These are phyloP conservation scores for Pachyseris speciosa DNA, from an alignment of 64 coral and sea anemone species.

Conservation along the genomic window DNA sequence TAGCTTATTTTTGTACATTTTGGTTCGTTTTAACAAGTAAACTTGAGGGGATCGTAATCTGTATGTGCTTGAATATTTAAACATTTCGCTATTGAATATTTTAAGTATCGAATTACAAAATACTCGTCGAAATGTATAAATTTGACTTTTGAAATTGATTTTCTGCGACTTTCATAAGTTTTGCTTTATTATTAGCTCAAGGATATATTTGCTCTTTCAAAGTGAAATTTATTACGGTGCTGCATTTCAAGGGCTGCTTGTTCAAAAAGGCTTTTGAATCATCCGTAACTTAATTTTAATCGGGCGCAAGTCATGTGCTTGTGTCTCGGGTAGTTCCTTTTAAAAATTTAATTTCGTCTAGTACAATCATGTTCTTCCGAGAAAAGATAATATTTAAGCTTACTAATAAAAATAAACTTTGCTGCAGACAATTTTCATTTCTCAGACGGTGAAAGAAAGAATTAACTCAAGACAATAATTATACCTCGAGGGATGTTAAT, in stretches of 20 bases:
- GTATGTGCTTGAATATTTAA: background rate
- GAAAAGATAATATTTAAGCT: background rate
- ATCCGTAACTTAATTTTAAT: no score
- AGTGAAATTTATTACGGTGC: background rate
- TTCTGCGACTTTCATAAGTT: background rate
- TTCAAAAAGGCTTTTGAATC: background rate
- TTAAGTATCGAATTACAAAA: background rate
- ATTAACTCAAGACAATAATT: background rate
- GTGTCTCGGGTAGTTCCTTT: background rate
- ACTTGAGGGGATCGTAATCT: background rate
- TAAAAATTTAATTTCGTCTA: background rate
- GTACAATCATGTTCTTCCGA: background rate
- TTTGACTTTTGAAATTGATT: constrained; percentile 14
- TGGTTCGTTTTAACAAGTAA: background rate
- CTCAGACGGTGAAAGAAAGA: background rate
- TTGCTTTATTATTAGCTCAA: background rate
- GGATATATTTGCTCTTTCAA: background rate
- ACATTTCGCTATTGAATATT: background rate
- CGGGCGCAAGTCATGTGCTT: background rate
- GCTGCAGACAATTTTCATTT: background rate
- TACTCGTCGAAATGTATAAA: background rate
- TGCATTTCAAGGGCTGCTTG: background rate
- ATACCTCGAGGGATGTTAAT: background rate
- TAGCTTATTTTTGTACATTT: background rate
- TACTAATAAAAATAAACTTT: no score